Evolutionary conservation across 1,140 invertebrate species (phyloP).

Genomic region (Manduca sexta): DNA sequence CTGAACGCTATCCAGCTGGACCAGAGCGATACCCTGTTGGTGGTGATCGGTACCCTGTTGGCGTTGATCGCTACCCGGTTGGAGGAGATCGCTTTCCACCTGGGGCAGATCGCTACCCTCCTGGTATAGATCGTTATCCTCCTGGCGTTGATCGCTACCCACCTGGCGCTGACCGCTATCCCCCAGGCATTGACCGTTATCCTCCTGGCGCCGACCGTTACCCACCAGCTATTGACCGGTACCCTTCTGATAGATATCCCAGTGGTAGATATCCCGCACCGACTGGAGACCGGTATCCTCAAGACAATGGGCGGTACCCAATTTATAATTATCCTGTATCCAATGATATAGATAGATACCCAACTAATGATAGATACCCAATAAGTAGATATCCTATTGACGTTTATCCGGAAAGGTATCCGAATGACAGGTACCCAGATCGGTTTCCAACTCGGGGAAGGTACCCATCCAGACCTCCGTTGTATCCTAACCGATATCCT

Average conservation of each 20-base stretch:
- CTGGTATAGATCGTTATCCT: slow-evolving; percentile 25
- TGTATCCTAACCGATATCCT: slow-evolving; percentile 59
- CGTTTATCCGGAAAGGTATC: slow-evolving; percentile 70
- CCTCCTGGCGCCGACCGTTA: slow-evolving; percentile 39
- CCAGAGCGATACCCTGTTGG: slow-evolving; percentile 21
- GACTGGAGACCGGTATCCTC: slow-evolving; percentile 43
- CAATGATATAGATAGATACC: slow-evolving; percentile 61
- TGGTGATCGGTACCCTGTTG: slow-evolving; percentile 19
- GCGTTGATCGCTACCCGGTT: slow-evolving; percentile 22
- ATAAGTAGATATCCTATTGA: slow-evolving; percentile 57
- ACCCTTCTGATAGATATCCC: too few species aligned
- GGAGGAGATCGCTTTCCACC: slow-evolving; percentile 21
- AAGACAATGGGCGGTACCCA: slow-evolving; percentile 58
- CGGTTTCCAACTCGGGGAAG: slow-evolving; percentile 31
- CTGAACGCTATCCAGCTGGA: slow-evolving; percentile 23
- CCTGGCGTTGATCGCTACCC: slow-evolving; percentile 42
- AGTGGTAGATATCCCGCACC: slow-evolving; percentile 11
- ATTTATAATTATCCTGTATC: slow-evolving; percentile 31
- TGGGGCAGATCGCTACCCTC: slow-evolving; percentile 24
- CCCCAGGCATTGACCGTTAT: slow-evolving; percentile 19
- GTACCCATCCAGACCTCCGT: slow-evolving; percentile 52
- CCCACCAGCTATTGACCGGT: slow-evolving; percentile 34
- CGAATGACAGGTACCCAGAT: slow-evolving; percentile 63
- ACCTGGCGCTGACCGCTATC: slow-evolving; percentile 24
- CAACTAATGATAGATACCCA: slow-evolving; percentile 66